Base-by-base conservation (phyloP, 2,113 vertebrate genomes). In the Trichomycterus rosablanca region DNA sequence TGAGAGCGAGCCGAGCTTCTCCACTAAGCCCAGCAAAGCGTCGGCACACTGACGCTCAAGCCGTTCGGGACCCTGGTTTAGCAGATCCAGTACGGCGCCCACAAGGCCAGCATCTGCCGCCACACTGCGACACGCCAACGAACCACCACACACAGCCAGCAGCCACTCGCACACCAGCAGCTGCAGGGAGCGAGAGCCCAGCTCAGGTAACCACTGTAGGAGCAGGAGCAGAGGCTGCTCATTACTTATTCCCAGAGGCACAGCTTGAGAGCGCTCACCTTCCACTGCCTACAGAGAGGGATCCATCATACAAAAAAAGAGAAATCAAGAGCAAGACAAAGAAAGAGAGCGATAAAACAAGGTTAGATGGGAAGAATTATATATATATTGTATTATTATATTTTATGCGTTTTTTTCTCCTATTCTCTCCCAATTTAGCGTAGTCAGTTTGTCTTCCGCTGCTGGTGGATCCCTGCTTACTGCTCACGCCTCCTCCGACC, bases 21-120 rank as follows among this genome's bases (percentile, higher is more conserved):
- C 84, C 52, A 98, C 80, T 22, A 98, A 79, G 7, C 87, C 86
- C 75, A 97, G 55, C 4, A 98, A 76, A 15, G 90, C 88, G 0
- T 93, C 89, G 0, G 87, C 87, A 62, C 92, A 96, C 66, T 87
- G 82, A 0, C 57, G 3, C 12, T 93, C 89, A 22, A 93, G 83
- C 0, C 59, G 70, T 0, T 59, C 74, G 0, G 90, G 84, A 0
- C 53, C 30, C 61, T 80, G 3, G 1, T 75, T 72, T n/a, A 99
- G 80, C 0, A 93, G 84, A 1, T 68, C 81, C 76, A 97, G 74
- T 39, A 97, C 76, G 9, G 72, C 81, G 8, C 86, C 81, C 49
- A 97, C 89, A 87, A 98, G 90, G 35, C 94, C 94, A 0, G 92
- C 94, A 76, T 93, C 90, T 59, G 96, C 94, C 0, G 93, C 92